Evolutionary conservation across 1,140 invertebrate species (phyloP).

Genomic region (Fopius arisanus): DNA sequence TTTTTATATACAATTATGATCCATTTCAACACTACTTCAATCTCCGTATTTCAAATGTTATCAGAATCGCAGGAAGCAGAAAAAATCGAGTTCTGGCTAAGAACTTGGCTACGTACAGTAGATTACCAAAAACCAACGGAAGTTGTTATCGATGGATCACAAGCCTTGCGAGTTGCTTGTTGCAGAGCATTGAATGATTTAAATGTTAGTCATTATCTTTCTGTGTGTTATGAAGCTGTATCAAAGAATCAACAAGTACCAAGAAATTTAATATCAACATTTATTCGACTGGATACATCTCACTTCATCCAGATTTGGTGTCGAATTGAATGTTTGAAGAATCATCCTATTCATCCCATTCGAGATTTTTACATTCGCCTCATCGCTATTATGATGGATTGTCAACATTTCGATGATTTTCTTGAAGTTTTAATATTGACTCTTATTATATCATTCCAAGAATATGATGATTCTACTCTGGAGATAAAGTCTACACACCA

Average conservation of each 20-base stretch:
- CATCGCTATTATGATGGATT: slow-evolving; percentile 13
- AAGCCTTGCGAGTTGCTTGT: slow-evolving; percentile 3
- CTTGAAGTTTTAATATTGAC: slow-evolving; percentile 1
- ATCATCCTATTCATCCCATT: background rate
- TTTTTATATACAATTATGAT: slow-evolving; percentile 29
- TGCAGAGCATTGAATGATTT: slow-evolving; percentile 14
- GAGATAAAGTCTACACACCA: background rate
- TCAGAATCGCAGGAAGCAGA: slow-evolving; percentile 16
- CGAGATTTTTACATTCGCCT: slow-evolving; percentile 18
- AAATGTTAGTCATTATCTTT: background rate
- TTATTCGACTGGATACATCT: slow-evolving; percentile 2
- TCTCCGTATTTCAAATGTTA: slow-evolving; percentile 37
- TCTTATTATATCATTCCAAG: slow-evolving; percentile 12
- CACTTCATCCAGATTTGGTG: background rate
- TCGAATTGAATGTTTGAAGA: background rate
- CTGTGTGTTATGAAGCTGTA: background rate
- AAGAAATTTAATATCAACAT: background rate
- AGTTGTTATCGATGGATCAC: slow-evolving; percentile 21
- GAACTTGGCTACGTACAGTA: background rate
- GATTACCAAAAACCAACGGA: background rate
- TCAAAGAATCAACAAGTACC: background rate
- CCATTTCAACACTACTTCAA: slow-evolving; percentile 25
- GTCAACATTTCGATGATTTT: slow-evolving; percentile 14
- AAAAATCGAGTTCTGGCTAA: slow-evolving; percentile 15
- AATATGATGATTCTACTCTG: background rate